A percentile compares a stretch with the other conserved stretches of the same genome.
phyloP scores from a whole-genome alignment of 2,888 invertebrate species.

The Blera fallax region DNA sequence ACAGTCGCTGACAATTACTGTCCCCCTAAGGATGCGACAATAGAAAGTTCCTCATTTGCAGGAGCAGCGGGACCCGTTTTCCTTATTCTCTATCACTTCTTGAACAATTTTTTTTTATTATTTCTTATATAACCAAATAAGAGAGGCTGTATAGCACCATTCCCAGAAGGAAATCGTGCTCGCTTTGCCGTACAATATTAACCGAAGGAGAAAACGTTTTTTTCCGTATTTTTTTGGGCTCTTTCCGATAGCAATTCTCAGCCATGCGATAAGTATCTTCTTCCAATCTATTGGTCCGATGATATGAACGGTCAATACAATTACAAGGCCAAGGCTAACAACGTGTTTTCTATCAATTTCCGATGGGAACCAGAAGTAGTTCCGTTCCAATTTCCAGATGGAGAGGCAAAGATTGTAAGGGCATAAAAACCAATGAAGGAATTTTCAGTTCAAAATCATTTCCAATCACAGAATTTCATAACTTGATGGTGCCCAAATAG shows the following conservation, averaged over 20 bases:
- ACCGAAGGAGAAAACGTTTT: not conserved
- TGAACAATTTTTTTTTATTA: not conserved
- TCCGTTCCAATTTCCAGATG: not conserved
- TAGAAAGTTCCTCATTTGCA: constrained; percentile 45
- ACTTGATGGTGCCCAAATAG: constrained; percentile 1
- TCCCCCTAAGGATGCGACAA: constrained; percentile 38
- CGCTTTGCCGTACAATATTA: constrained; percentile 21
- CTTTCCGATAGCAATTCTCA: constrained; percentile 21
- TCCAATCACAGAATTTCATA: constrained; percentile 25
- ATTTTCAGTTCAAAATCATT: not conserved
- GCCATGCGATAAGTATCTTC: constrained; percentile 42
- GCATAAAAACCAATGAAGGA: constrained; percentile 2
- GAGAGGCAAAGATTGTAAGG: not conserved
- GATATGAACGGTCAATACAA: not conserved
- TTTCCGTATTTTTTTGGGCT: not conserved
- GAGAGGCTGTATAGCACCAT: not conserved
- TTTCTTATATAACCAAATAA: constrained; percentile 6
- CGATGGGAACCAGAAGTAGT: not conserved
- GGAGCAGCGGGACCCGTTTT: not conserved
- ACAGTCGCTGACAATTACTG: not conserved
- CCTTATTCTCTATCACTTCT: not conserved
- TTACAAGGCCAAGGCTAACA: constrained; percentile 24
- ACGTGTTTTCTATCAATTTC: constrained; percentile 27
- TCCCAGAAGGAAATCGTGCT: constrained; percentile 33
- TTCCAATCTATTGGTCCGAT: constrained; percentile 20